phyloP scores from a whole-genome alignment of 1,140 invertebrate genomes.

The Centruroides vittatus region DNA sequence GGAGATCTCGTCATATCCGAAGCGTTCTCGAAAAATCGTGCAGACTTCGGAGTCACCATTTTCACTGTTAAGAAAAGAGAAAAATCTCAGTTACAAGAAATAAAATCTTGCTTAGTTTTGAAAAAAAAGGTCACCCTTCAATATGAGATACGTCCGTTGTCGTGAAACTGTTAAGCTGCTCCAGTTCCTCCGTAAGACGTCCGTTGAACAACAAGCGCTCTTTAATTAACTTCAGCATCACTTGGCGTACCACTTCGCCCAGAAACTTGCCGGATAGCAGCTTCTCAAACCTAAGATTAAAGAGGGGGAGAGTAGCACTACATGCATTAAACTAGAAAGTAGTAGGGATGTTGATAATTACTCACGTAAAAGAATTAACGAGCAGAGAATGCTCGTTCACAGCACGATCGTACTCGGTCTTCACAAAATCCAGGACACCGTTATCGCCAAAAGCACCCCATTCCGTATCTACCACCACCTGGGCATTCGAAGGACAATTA shows the following conservation, averaged over 20 bases:
- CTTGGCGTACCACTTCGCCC: slow-evolving; percentile 50
- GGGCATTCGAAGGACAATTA: slow-evolving; percentile 1
- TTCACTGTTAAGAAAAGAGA: not conserved
- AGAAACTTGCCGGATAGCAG: slow-evolving; percentile 85
- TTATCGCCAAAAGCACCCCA: too few relatives aligned
- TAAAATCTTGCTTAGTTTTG: too few relatives aligned
- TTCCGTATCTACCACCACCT: slow-evolving; percentile 66
- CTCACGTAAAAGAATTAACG: slow-evolving; percentile 20
- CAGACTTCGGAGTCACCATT: slow-evolving; percentile 1
- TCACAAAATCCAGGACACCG: too few relatives aligned
- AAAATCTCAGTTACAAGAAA: too few relatives aligned
- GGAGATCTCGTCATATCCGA: slow-evolving; percentile 24
- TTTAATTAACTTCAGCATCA: slow-evolving; percentile 37
- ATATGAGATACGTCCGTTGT: slow-evolving; percentile 55
- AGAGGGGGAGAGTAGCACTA: slow-evolving; percentile 12
- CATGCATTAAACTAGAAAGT: too few relatives aligned
- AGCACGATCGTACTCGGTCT: too few relatives aligned
- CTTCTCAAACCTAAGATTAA: slow-evolving; percentile 52
- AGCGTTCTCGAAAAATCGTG: slow-evolving; percentile 8
- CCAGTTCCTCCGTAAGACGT: not conserved
- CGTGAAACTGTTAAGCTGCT: slow-evolving; percentile 34
- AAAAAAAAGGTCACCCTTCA: slow-evolving; percentile 50
- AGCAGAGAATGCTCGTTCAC: slow-evolving; percentile 38
- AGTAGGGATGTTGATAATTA: too few relatives aligned
- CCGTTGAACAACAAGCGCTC: not conserved